Evolutionary conservation across 2,113 vertebrate species (phyloP).

Genomic region (Gnathonemus echidnorhynchus): DNA sequence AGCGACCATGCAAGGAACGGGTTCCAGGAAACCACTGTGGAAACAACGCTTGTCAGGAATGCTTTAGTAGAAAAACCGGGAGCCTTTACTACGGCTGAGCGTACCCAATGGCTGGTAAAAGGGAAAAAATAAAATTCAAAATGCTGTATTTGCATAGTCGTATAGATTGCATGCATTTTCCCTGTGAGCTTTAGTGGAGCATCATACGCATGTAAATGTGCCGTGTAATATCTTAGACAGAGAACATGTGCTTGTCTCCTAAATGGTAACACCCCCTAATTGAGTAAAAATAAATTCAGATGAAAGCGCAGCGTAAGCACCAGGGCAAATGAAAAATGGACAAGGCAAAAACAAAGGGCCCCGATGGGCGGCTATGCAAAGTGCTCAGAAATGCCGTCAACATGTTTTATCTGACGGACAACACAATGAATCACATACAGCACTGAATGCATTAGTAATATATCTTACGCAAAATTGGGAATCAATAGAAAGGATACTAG

Average conservation of each 20-base stretch:
- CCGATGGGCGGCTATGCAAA: conserved; percentile 15
- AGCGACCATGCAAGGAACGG: conserved; percentile 9
- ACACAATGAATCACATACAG: conserved; percentile 56
- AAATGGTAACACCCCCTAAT: neutral
- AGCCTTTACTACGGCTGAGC: neutral
- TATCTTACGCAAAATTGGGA: conserved; percentile 59
- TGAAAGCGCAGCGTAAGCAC: conserved; percentile 10
- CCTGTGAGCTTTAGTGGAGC: neutral
- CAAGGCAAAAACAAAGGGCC: conserved; percentile 6
- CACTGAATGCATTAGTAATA: conserved; percentile 55
- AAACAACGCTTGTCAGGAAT: conserved; percentile 26
- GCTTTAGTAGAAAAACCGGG: neutral
- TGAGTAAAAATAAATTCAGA: neutral
- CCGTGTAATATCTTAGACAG: neutral
- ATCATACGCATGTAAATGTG: neutral
- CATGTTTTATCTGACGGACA: conserved; percentile 51
- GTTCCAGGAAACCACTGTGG: conserved; percentile 29
- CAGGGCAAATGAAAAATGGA: conserved; percentile 25
- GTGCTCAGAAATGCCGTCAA: conserved; percentile 50
- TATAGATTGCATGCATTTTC: neutral
- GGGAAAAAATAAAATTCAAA: neutral
- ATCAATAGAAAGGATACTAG: conserved; percentile 50
- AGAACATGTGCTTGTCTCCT: neutral
- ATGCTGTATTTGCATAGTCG: neutral
- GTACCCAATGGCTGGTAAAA: neutral